A percentile compares a stretch with the other conserved stretches of the same genome.
Evolutionary conservation across 2,797 vertebrate genomes (phyloP).

Genomic region (Protosalanx chinensis): DNA sequence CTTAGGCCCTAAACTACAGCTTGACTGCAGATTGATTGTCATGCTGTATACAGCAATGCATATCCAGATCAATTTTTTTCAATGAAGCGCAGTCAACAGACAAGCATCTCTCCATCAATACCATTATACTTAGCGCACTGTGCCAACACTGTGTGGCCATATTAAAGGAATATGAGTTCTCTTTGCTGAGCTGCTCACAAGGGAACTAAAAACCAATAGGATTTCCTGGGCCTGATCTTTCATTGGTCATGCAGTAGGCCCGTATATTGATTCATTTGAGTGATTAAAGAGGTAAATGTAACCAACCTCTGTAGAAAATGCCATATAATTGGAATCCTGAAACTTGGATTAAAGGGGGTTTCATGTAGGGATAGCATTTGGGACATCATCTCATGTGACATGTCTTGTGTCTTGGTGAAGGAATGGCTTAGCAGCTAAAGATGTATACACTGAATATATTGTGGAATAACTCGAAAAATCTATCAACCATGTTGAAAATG

Average conservation of each 20-base stretch:
- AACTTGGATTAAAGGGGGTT: slow-evolving; percentile 53
- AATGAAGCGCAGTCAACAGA: neutral
- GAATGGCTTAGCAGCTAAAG: slow-evolving; percentile 42
- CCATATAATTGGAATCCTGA: slow-evolving; percentile 69
- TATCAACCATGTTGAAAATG: slow-evolving; percentile 20
- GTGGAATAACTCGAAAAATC: too few relatives aligned
- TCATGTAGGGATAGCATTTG: slow-evolving; percentile 50
- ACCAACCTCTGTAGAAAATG: slow-evolving; percentile 62
- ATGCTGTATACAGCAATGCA: too few relatives aligned
- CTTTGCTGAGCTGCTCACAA: neutral
- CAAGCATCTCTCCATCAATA: neutral
- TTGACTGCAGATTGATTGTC: too few relatives aligned
- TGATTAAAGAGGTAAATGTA: slow-evolving; percentile 66
- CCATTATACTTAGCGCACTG: neutral
- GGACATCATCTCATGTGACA: slow-evolving; percentile 48
- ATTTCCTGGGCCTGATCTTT: slow-evolving; percentile 44
- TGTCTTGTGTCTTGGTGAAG: slow-evolving; percentile 53
- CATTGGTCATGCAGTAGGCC: slow-evolving; percentile 49
- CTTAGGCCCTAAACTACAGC: too few relatives aligned
- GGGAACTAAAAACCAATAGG: slow-evolving; percentile 29
- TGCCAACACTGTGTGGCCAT: too few relatives aligned
- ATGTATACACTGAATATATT: slow-evolving; percentile 8
- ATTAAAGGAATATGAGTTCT: too few relatives aligned
- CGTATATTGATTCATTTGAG: slow-evolving; percentile 65
- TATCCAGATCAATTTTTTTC: too few relatives aligned